Conservation (phyloP, 1,140 invertebrate genomes). For the Eurosta solidaginis region DNA sequence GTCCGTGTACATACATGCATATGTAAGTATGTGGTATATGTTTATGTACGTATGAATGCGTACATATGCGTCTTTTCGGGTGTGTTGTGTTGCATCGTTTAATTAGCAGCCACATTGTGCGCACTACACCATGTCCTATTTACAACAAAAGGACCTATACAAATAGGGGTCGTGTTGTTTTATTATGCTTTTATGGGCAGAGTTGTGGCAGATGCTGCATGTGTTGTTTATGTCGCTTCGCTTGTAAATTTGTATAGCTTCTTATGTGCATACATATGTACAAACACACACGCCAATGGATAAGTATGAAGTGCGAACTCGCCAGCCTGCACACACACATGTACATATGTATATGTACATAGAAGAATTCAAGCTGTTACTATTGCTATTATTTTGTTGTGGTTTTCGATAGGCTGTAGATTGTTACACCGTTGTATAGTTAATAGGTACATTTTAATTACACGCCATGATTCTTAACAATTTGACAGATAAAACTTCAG, state of each 20-base stretch:
- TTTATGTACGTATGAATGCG: too few species aligned
- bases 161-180: too few species aligned
- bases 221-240: neutral
- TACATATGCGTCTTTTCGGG: too few species aligned
- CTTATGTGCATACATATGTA: neutral
- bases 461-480: neutral
- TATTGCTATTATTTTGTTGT: neutral
- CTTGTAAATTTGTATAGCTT: too few species aligned
- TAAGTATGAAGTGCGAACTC: neutral
- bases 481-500: too few species aligned
- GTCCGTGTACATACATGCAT: too few species aligned
- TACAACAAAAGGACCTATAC: too few species aligned
- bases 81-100: neutral
- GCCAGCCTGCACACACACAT: neutral
- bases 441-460: neutral
- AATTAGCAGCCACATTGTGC: neutral
- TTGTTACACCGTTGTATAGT: neutral
- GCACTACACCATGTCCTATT: too few species aligned
- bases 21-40: too few species aligned
- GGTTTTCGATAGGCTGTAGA: neutral
- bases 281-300: neutral
- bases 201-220: neutral
- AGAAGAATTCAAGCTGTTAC: neutral
- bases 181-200: neutral
- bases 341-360: too few species aligned